Conservation (phyloP, 2,888 invertebrate species). For the Cryptus armator region DNA sequence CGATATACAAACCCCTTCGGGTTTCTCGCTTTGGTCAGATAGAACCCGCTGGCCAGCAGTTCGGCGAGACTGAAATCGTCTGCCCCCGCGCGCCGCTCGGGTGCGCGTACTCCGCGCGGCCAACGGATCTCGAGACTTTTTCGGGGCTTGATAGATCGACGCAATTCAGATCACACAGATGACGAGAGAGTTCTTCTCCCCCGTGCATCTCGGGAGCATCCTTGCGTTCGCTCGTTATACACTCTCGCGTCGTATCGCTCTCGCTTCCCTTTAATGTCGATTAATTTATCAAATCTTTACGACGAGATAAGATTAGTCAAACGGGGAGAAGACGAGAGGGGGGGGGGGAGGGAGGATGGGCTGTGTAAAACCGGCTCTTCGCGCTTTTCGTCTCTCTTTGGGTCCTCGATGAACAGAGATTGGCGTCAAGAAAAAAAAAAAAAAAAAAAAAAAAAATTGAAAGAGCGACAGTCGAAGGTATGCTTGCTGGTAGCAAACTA, state of each 20-base stretch:
- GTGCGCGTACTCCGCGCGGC: background rate
- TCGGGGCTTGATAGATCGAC: slow-evolving; percentile 79
- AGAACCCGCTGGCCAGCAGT: background rate
- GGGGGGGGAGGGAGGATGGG: slow-evolving; percentile 19
- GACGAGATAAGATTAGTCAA: slow-evolving; percentile 66
- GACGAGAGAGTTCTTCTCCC: slow-evolving; percentile 71
- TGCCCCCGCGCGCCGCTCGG: background rate
- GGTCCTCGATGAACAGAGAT: slow-evolving; percentile 1
- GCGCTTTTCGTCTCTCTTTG: slow-evolving; percentile 2
- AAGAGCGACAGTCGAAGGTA: slow-evolving; percentile 32
- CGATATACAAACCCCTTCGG: slow-evolving; percentile 69
- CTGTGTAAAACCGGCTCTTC: slow-evolving; percentile 63
- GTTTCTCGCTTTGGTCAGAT: slow-evolving; percentile 65
- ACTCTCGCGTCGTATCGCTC: slow-evolving; percentile 3
- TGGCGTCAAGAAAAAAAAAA: slow-evolving; percentile 31
- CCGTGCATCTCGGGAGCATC: background rate
- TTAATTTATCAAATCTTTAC: slow-evolving; percentile 81
- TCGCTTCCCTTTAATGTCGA: slow-evolving; percentile 77
- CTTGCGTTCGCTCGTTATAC: too few species aligned
- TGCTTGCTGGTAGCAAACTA: slow-evolving; percentile 44
- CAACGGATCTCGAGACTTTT: slow-evolving; percentile 58
- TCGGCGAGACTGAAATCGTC: slow-evolving; percentile 12
- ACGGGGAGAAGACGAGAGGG: too few species aligned
- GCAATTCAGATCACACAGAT: slow-evolving; percentile 79
- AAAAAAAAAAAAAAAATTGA: slow-evolving; percentile 25